These are phyloP conservation scores for Geodia barretti DNA, from an alignment of 37 sponge, comb jelly and placozoan genomes.

Conservation along the genomic window DNA sequence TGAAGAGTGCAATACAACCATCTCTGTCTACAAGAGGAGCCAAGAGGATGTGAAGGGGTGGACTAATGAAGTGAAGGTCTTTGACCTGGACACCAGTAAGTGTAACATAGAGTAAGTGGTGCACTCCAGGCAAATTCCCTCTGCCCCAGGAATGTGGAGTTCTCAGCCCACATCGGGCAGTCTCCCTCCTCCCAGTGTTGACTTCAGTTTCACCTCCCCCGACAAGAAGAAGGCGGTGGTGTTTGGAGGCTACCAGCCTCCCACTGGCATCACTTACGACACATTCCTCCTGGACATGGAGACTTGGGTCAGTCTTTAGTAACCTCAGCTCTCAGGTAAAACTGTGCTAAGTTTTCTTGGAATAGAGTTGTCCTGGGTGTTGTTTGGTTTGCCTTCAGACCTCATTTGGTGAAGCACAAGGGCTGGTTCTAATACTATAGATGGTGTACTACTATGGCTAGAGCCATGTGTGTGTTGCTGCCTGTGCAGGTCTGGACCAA, in stretches of 20 bases:
- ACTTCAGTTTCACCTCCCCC: conserved; percentile 37
- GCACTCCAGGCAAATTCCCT: neutral
- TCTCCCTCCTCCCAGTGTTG: conserved; percentile 55
- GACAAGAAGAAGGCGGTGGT: conserved; percentile 30
- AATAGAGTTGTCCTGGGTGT: too few relatives aligned
- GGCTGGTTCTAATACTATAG: too few relatives aligned
- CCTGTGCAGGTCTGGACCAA: conserved; percentile 30
- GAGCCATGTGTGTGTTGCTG: too few relatives aligned
- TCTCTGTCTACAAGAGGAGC: neutral
- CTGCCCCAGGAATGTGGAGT: conserved; percentile 22
- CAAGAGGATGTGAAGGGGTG: conserved; percentile 25
- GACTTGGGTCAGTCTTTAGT: conserved; percentile 35
- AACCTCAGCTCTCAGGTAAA: too few relatives aligned
- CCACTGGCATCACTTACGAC: conserved; percentile 23
- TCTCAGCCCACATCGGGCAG: conserved; percentile 14
- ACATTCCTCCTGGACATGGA: conserved; percentile 46
- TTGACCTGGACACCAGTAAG: conserved; percentile 27
- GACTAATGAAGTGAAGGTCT: conserved; percentile 61
- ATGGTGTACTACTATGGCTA: too few relatives aligned
- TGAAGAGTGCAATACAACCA: neutral
- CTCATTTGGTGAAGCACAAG: too few relatives aligned
- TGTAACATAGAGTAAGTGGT: neutral
- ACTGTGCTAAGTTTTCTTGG: too few relatives aligned
- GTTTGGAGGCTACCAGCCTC: conserved; percentile 56
- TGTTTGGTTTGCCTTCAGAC: too few relatives aligned